These are phyloP conservation scores for Brienomyrus brachyistius DNA, from an alignment of 2,113 vertebrate genomes.

Conservation along the genomic window DNA sequence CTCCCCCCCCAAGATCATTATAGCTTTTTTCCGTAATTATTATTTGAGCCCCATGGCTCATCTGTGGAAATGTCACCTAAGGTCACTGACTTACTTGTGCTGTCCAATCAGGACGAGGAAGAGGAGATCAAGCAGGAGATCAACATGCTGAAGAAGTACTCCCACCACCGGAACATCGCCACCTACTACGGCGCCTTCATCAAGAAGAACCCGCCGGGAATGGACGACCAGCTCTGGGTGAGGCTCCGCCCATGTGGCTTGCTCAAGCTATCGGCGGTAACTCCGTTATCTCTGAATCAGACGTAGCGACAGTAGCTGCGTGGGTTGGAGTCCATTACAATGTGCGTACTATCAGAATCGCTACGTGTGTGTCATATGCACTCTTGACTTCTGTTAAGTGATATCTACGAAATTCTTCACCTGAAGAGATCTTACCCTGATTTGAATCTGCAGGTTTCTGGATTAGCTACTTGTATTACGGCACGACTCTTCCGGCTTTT, in stretches of 20 bases:
- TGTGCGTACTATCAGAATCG: background rate
- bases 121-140: conserved; percentile 28
- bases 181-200: conserved; percentile 25
- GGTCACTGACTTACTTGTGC: background rate
- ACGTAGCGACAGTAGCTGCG: background rate
- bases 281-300: background rate
- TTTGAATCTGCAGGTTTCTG: background rate
- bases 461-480: background rate
- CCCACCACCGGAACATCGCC: conserved; percentile 29
- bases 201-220: conserved; percentile 23
- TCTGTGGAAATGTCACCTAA: background rate
- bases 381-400: background rate
- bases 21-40: no score
- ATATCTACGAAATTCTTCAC: background rate
- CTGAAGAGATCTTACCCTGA: background rate
- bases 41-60: background rate
- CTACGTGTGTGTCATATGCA: background rate
- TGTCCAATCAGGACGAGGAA: conserved; percentile 9
- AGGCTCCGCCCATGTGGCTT: background rate
- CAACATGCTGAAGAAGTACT: conserved; percentile 32
- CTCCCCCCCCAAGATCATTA: no score
- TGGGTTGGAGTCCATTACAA: background rate
- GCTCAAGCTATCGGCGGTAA: background rate
- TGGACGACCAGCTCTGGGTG: conserved; percentile 32
- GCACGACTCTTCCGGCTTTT: background rate